phyloP scores from a whole-genome alignment of 2,113 vertebrate genomes.

The Otus sunia region DNA sequence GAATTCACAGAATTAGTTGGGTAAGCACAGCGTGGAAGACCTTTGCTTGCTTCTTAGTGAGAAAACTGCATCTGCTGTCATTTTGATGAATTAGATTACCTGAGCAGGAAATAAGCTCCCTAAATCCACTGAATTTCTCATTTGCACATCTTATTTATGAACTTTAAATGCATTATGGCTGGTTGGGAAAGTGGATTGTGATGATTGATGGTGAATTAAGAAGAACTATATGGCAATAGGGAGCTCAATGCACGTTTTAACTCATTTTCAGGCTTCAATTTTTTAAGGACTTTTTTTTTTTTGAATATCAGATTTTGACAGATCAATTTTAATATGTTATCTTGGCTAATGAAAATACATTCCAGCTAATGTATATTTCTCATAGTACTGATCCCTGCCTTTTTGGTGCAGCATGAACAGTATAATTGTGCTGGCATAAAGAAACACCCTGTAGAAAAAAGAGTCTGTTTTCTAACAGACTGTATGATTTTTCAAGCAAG shows the following conservation, averaged over 20 bases:
- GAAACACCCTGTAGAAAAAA: background rate
- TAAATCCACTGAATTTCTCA: background rate
- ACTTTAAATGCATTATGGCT: background rate
- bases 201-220: background rate
- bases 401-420: background rate
- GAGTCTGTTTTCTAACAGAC: background rate
- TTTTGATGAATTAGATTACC: background rate
- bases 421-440: background rate
- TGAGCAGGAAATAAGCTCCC: background rate
- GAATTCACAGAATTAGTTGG: background rate
- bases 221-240: background rate
- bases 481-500: background rate
- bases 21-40: background rate
- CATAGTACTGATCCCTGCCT: background rate
- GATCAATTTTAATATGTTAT: background rate
- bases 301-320: background rate
- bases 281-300: background rate
- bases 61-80: background rate
- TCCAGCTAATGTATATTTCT: background rate
- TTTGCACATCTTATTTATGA: background rate
- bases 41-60: background rate
- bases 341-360: background rate
- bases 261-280: background rate
- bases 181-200: background rate
- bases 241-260: background rate